These are phyloP conservation scores for Danio choprae DNA, from an alignment of 2,797 vertebrate genomes.

Conservation along the genomic window DNA sequence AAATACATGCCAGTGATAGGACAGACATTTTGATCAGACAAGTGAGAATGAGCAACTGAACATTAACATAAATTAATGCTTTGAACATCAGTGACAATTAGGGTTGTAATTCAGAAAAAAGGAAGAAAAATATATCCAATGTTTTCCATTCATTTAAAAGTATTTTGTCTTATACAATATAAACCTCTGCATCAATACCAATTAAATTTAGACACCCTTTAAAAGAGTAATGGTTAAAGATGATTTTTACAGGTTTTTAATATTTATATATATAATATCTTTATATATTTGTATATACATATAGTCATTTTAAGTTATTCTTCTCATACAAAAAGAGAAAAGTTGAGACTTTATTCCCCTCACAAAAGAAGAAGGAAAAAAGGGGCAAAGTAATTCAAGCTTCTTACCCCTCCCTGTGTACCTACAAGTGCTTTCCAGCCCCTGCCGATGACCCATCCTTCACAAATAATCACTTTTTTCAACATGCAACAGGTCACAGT, in stretches of 20 bases:
- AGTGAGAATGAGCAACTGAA: slow-evolving; percentile 39
- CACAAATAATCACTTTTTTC: neutral
- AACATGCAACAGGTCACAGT: slow-evolving; percentile 26
- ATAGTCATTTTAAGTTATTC: slow-evolving; percentile 77
- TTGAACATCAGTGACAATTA: slow-evolving; percentile 56
- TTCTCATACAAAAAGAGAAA: slow-evolving; percentile 83
- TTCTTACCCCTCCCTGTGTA: slow-evolving; percentile 38
- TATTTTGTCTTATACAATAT: slow-evolving; percentile 78
- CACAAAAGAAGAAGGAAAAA: slow-evolving; percentile 69
- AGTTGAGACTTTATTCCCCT: slow-evolving; percentile 75
- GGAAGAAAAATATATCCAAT: slow-evolving; percentile 54
- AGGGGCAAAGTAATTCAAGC: slow-evolving; percentile 70
- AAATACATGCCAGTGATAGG: slow-evolving; percentile 66
- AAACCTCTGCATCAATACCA: slow-evolving; percentile 82
- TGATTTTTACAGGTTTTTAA: slow-evolving; percentile 73
- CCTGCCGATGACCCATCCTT: slow-evolving; percentile 28
- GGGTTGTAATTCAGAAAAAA: slow-evolving; percentile 50
- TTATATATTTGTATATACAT: slow-evolving; percentile 80
- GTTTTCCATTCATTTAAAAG: slow-evolving; percentile 71
- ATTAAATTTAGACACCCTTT: slow-evolving; percentile 70
- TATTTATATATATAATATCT: slow-evolving; percentile 60
- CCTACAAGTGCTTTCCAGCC: slow-evolving; percentile 44
- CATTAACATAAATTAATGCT: slow-evolving; percentile 63
- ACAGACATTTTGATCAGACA: slow-evolving; percentile 38
- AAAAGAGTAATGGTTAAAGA: slow-evolving; percentile 73